Evolutionary conservation across 37 sponge, comb jelly and placozoan genomes (phyloP).

Genomic region (Hexactinellida sp.): DNA sequence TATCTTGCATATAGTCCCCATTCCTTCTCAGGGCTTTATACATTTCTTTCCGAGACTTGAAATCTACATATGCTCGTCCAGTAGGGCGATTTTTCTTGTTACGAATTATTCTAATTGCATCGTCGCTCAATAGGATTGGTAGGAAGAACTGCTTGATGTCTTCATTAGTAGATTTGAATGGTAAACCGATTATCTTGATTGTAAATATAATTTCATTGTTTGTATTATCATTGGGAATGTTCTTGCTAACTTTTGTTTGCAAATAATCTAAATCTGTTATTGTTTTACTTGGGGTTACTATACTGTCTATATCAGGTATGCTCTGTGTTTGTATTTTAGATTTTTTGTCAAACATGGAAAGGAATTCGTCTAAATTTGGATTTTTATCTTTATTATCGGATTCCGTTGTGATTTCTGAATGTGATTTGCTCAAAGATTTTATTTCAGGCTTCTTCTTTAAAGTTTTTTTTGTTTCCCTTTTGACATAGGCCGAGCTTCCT

Average conservation of each 20-base stretch:
- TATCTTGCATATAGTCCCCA: conserved; percentile 58
- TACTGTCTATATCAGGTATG: conserved; percentile 25
- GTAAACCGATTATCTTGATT: conserved; percentile 75
- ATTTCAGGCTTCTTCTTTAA: not conserved
- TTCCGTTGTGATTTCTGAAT: not conserved
- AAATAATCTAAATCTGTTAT: not conserved
- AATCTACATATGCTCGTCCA: conserved; percentile 83
- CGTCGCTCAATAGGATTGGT: conserved; percentile 38
- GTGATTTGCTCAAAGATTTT: not conserved
- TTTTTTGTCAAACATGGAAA: conserved; percentile 45
- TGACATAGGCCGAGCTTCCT: conserved; percentile 52
- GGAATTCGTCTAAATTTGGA: conserved; percentile 70
- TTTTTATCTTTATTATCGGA: conserved; percentile 25
- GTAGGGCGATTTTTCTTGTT: conserved; percentile 60
- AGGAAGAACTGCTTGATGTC: conserved; percentile 79
- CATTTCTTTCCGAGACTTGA: conserved; percentile 52
- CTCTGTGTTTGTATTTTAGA: conserved; percentile 38
- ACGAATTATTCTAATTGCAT: conserved; percentile 34
- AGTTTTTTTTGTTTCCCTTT: conserved; percentile 11
- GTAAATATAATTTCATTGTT: conserved; percentile 32
- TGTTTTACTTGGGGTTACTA: not conserved
- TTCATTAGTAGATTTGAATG: conserved; percentile 54
- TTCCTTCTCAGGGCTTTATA: conserved; percentile 53
- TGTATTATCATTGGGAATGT: not conserved
- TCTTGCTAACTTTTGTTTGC: not conserved